Conservation (phyloP, 1,140 invertebrate species). For the Neodiprion virginianus region DNA sequence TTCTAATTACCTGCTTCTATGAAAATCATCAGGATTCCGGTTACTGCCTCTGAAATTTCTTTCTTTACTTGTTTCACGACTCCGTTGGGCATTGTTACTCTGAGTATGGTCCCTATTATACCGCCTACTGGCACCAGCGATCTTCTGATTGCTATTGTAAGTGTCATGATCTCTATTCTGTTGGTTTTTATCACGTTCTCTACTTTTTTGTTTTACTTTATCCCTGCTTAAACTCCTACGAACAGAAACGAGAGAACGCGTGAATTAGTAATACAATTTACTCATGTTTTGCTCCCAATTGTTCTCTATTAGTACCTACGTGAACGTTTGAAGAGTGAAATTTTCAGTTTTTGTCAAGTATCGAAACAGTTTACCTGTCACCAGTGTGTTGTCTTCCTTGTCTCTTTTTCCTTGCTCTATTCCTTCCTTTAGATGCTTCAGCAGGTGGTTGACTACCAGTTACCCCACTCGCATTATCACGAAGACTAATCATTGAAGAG, state of each 20-base stretch:
- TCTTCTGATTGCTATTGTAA: conserved; percentile 56
- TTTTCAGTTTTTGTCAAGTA: too few relatives aligned
- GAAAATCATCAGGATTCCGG: conserved; percentile 46
- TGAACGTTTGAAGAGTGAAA: too few relatives aligned
- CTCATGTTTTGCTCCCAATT: too few relatives aligned
- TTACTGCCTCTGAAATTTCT: conserved; percentile 47
- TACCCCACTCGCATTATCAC: conserved; percentile 52
- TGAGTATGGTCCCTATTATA: conserved; percentile 42
- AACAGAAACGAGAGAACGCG: conserved; percentile 6
- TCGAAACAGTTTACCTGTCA: conserved; percentile 41
- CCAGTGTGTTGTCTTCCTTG: conserved; percentile 39
- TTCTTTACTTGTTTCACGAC: conserved; percentile 57
- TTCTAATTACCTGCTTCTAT: conserved; percentile 44
- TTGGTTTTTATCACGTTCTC: conserved; percentile 57
- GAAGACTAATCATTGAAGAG: conserved; percentile 64
- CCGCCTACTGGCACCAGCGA: conserved; percentile 35
- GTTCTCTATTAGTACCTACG: too few relatives aligned
- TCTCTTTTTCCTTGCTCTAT: conserved; percentile 45
- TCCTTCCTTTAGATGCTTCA: conserved; percentile 30
- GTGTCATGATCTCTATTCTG: conserved; percentile 57
- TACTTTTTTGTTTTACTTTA: conserved; percentile 49
- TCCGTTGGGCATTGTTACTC: conserved; percentile 47
- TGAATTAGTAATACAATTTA: not conserved
- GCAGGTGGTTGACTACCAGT: conserved; percentile 37
- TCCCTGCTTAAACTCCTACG: conserved; percentile 49